Percentiles rank a stretch among this genome's conserved stretches.
These are phyloP conservation scores for Dipodomys spectabilis DNA, from an alignment of 2,113 vertebrate genomes.

Conservation along the genomic window DNA sequence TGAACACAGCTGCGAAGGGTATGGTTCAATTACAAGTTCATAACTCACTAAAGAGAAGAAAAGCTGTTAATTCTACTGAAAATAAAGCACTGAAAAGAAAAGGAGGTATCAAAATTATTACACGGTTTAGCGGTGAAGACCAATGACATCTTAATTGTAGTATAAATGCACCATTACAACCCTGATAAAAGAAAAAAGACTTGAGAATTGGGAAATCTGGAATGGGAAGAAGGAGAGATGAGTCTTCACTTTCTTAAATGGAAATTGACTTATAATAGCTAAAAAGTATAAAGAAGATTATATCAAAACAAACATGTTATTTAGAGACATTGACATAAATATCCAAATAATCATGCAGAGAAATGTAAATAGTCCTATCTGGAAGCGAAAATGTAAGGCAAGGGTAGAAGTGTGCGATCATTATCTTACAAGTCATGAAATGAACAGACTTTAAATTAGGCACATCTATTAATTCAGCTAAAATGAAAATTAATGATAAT, in stretches of 20 bases:
- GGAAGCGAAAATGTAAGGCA: not conserved
- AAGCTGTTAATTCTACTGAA: not conserved
- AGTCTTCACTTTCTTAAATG: not conserved
- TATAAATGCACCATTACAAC: not conserved
- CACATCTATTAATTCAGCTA: not conserved
- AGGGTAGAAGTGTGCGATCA: too few species aligned
- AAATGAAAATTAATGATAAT: not conserved
- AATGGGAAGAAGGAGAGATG: not conserved
- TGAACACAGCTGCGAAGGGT: not conserved
- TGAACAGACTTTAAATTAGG: not conserved
- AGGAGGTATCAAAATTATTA: not conserved
- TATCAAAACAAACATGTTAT: not conserved
- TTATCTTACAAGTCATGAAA: not conserved
- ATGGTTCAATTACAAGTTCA: not conserved
- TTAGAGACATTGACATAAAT: not conserved
- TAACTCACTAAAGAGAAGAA: not conserved
- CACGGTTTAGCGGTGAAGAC: rapidly evolving
- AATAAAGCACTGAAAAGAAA: not conserved
- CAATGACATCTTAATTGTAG: not conserved
- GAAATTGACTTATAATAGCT: not conserved
- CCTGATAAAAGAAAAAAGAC: not conserved
- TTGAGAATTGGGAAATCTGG: not conserved
- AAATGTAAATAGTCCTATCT: not conserved
- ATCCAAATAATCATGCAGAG: not conserved
- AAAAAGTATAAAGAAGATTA: not conserved